Evolutionary conservation across 2,797 vertebrate species (phyloP), one percentile per base, ranked within the genome.

Genomic region (Alosa sapidissima): DNA sequence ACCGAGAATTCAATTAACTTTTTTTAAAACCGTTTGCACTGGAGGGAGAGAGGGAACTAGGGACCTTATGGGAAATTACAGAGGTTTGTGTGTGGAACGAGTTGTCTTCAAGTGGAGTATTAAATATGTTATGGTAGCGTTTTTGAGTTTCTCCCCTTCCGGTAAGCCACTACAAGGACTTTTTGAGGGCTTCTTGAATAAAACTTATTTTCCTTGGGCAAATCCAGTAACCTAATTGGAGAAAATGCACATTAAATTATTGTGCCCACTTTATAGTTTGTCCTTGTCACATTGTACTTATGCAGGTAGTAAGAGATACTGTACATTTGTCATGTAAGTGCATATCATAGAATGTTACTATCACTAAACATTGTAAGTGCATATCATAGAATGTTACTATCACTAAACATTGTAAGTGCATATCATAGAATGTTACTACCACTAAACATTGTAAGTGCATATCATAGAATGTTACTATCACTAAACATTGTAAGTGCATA

Each of bases 1-100:
- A 91, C 89, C 75, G 91, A 90, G 93, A 91, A 94, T 94, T 95
- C 93, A 93, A 93, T 95, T 94, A 93, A 91, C 91, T 84, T 81
- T 84, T 86, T 89, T 88, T 89, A 82, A 0, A 78, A 47, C 19
- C 92, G 91, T 91, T 92, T 91, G 90, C 92, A 88, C 83, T 84
- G 89, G 87, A 87, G 89, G 85, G 82, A 91, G 90, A 93, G 91
- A 92, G 21, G 85, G 84, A 83, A 81, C 36, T 68, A 85, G 88
- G 85, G 83, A 84, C 87, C 90, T 85, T 62, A 85, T 87, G 87
- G 89, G 81, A 92, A 94, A 94, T 91, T 89, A 93, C 90, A 89
- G 91, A 41, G 83, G 68, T 88, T 88, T 87, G 85, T 83, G 55
- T 83, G 87, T 85, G 85, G 86, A 88, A 87, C 84, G 84, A 85